Percentiles rank a stretch among this genome's conserved stretches.
Conservation (phyloP, 2,797 vertebrate species). For the Austrolebias charrua region DNA sequence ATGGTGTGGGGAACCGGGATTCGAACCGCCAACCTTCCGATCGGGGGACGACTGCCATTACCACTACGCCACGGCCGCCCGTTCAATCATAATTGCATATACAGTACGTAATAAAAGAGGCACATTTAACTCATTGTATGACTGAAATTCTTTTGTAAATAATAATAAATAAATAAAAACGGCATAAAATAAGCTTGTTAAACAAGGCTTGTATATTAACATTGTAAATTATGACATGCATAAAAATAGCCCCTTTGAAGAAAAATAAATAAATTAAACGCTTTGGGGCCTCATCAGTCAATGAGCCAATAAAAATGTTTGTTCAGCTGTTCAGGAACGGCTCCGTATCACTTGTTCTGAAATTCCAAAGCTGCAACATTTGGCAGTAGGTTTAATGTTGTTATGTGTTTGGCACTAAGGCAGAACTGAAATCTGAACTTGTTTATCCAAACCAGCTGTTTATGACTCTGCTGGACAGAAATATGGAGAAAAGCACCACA, state of each 20-base stretch:
- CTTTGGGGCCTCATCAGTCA: constrained; percentile 9
- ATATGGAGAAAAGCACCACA: not conserved
- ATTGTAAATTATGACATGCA: not conserved
- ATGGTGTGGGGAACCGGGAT: too few species aligned
- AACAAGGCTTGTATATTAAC: not conserved
- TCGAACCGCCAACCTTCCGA: too few species aligned
- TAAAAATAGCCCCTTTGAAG: not conserved
- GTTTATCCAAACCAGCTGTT: constrained; percentile 16
- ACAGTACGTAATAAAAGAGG: too few species aligned
- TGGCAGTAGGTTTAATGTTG: constrained; percentile 1
- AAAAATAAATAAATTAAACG: constrained; percentile 2
- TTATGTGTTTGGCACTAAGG: constrained; percentile 13
- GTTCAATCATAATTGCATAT: constrained; percentile 8
- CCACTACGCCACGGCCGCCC: too few species aligned
- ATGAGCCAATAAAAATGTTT: constrained; percentile 13
- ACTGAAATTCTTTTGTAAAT: not conserved
- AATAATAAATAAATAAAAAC: not conserved
- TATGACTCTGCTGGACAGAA: not conserved
- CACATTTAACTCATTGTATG: too few species aligned
- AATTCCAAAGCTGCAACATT: constrained; percentile 1
- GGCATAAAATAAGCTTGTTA: not conserved
- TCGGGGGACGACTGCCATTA: too few species aligned
- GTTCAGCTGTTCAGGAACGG: constrained; percentile 19
- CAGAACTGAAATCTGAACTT: constrained; percentile 14
- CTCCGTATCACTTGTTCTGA: not conserved